Conservation (phyloP, 2,113 vertebrate genomes). For the Nannobrachium achirus region DNA sequence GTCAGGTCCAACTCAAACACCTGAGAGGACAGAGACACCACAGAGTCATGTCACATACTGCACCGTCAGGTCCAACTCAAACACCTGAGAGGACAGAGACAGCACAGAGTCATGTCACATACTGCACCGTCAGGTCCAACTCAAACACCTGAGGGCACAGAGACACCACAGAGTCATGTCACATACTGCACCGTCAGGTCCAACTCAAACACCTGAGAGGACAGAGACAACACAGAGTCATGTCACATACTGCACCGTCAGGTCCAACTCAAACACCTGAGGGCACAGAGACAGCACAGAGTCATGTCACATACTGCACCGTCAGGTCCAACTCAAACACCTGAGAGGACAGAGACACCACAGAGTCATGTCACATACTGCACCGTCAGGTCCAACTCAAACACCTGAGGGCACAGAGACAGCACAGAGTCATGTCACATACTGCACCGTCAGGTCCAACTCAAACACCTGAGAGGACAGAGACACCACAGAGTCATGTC, state of each 20-base stretch:
- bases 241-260: no score
- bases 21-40: conserved; percentile 44
- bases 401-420: conserved; percentile 62
- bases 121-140: conserved; percentile 89
- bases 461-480: conserved; percentile 75
- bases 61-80: conserved; percentile 89
- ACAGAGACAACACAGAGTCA: not conserved
- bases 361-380: not conserved
- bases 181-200: no score
- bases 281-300: not conserved
- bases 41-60: not conserved
- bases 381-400: conserved; percentile 89
- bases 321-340: conserved; percentile 87
- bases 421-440: not conserved
- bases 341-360: conserved; percentile 44
- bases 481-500: not conserved
- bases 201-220: conserved; percentile 81
- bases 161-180: not conserved
- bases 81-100: conserved; percentile 62
- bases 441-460: conserved; percentile 89
- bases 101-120: not conserved
- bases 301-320: not conserved
- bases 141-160: conserved; percentile 75
- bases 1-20: conserved; percentile 87
- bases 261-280: conserved; percentile 86